Conservation (phyloP, 35 echinoderm and acorn worm genomes). For the Patiria miniata region DNA sequence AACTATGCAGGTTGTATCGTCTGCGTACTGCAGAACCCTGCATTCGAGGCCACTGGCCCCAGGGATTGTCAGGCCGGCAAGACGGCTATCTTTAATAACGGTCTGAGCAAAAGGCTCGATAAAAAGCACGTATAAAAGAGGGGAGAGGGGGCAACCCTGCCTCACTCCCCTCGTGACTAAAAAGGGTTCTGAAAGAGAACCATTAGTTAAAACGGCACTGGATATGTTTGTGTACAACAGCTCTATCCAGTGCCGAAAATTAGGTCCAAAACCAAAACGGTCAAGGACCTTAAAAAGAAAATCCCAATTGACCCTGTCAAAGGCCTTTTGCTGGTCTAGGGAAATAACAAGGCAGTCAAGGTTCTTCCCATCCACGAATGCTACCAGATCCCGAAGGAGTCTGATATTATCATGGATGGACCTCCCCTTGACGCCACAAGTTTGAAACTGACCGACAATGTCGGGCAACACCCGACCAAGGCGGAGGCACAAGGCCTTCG, state of each 20-base stretch:
- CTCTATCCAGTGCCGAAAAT: conserved; percentile 35
- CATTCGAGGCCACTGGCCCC: background rate
- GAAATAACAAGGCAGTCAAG: conserved; percentile 17
- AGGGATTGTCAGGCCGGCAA: background rate
- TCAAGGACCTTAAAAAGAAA: conserved; percentile 25
- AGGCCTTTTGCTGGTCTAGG: conserved; percentile 47
- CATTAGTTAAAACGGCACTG: conserved; percentile 19
- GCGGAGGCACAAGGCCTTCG: too few relatives aligned
- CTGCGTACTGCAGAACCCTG: background rate
- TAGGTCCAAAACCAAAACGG: conserved; percentile 32
- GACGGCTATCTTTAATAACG: background rate
- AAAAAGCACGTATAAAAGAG: conserved; percentile 39
- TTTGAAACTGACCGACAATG: too few relatives aligned
- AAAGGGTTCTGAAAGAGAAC: background rate
- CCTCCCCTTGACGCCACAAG: too few relatives aligned
- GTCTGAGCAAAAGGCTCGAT: conserved; percentile 24
- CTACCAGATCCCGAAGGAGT: too few relatives aligned
- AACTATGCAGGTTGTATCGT: background rate
- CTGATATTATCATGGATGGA: too few relatives aligned
- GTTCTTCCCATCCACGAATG: too few relatives aligned
- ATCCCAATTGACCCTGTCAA: conserved; percentile 22
- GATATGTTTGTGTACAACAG: conserved; percentile 42
- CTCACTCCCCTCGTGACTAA: background rate
- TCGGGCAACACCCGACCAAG: too few relatives aligned
- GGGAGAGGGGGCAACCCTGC: conserved; percentile 45